Evolutionary conservation across 2,113 vertebrate species (phyloP).

Genomic region (Pollachius pollachius): DNA sequence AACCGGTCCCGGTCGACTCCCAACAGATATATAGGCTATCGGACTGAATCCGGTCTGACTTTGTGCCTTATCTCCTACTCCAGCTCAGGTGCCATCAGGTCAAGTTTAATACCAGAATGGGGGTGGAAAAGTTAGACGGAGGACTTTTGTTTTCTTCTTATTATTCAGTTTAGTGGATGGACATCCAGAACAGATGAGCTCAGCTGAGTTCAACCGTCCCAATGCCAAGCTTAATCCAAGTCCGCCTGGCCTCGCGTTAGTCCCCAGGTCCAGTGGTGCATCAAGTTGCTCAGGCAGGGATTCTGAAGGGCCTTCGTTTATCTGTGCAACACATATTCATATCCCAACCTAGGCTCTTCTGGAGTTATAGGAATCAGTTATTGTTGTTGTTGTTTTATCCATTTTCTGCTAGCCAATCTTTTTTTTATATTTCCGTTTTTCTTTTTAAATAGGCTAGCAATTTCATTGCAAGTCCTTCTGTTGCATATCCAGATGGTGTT

Average conservation of each 20-base stretch:
- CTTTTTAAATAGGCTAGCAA: constrained; percentile 2
- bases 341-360: constrained; percentile 20
- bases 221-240: not conserved
- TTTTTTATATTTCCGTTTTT: not conserved
- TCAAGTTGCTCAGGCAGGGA: not conserved
- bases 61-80: not conserved
- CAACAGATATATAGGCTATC: not conserved
- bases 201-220: constrained; percentile 7
- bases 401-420: not conserved
- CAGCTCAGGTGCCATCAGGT: not conserved
- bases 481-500: not conserved
- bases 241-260: not conserved
- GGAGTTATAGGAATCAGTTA: constrained; percentile 4
- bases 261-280: not conserved
- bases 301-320: not conserved
- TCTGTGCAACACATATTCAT: constrained; percentile 9
- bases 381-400: constrained; percentile 6
- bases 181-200: not conserved
- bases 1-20: constrained; percentile 24
- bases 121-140: constrained; percentile 7
- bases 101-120: not conserved
- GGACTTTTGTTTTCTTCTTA: constrained; percentile 22
- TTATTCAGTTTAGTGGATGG: constrained; percentile 10
- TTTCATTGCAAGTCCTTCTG: constrained; percentile 13
- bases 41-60: not conserved